These are phyloP conservation scores for Callopanchax toddi DNA, from an alignment of 2,113 vertebrate genomes.

Conservation along the genomic window DNA sequence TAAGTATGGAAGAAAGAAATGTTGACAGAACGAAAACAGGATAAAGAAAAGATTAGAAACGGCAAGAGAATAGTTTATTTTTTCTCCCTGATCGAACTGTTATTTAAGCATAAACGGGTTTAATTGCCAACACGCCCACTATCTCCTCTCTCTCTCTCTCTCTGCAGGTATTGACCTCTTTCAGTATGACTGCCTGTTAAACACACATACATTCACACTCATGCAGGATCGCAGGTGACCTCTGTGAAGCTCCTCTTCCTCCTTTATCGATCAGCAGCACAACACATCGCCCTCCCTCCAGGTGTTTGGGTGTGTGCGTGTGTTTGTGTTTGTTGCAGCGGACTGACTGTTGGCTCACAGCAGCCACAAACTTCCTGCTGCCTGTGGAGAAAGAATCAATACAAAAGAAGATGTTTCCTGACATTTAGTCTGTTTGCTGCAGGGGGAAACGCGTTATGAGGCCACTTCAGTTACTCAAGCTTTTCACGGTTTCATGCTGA, in stretches of 20 bases:
- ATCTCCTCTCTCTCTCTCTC: too few species aligned
- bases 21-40: not conserved
- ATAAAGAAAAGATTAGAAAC: not conserved
- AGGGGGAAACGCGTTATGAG: constrained; percentile 1
- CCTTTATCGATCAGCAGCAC: constrained; percentile 13
- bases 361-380: constrained; percentile 20
- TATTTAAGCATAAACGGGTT: not conserved
- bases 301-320: constrained; percentile 1
- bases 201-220: constrained; percentile 7
- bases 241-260: constrained; percentile 12
- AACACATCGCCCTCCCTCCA: not conserved
- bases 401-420: constrained; percentile 9
- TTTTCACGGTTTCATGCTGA: not conserved
- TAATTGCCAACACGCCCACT: constrained; percentile 8
- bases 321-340: not conserved
- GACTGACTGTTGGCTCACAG: constrained; percentile 13
- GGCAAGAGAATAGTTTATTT: not conserved
- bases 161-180: constrained; percentile 1
- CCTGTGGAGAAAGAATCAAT: constrained; percentile 12
- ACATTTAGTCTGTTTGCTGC: constrained; percentile 13
- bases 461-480: not conserved
- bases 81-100: not conserved
- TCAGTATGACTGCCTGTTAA: constrained; percentile 17
- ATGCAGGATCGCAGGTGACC: constrained; percentile 13
- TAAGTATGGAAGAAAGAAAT: not conserved